Base-by-base conservation (phyloP, 2,888 invertebrate species). In the Aporophyla lueneburgensis region DNA sequence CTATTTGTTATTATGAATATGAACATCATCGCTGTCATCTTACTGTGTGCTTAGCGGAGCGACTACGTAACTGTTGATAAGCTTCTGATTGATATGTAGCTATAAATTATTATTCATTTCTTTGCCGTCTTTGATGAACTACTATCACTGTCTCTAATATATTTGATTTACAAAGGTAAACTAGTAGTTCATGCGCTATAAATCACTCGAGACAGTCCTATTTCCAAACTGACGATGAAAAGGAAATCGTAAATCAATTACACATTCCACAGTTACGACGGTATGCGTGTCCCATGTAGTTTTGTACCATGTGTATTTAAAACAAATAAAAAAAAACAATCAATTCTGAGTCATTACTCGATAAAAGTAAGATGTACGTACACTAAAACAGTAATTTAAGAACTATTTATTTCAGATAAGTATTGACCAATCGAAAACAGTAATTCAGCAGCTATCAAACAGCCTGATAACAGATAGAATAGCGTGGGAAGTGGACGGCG, bases 401-500 rank as follows among this genome's bases (percentile, higher is more conserved):
- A 72, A 71, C 62, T 68, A 66, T 66, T 85, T 59, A 72, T 72
- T 73, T 67, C 68, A 19, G 62, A 73, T 70, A 63, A 76, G 49
- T 56, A 62, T 75, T 53, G 33, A 71, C 81, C 81, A 71, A 85
- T 71, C 56, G 40, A 62, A 67, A 62, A 63, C 58, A 62, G 62
- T 83, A 82, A 84, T 67, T 66, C 68, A 78, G 71, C 65, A 73
- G 65, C 66, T 78, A 80, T 84, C 70, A 71, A 68, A 74, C 27
- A 70, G n/a, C 43, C 61, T 81, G 76, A 87, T 87, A 81, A 81
- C 77, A 78, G 83, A 80, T 71, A 77, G 65, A 74, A 76, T 54
- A 77, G 88, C 88, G 90, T 89, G 89, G 89, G 89, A 81, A 77
- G 87, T 71, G 68, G 80, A 74, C 80, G 86, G 86, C 87, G 91